Conservation (phyloP, 2,888 invertebrate genomes). For the Cephus sareptanus region DNA sequence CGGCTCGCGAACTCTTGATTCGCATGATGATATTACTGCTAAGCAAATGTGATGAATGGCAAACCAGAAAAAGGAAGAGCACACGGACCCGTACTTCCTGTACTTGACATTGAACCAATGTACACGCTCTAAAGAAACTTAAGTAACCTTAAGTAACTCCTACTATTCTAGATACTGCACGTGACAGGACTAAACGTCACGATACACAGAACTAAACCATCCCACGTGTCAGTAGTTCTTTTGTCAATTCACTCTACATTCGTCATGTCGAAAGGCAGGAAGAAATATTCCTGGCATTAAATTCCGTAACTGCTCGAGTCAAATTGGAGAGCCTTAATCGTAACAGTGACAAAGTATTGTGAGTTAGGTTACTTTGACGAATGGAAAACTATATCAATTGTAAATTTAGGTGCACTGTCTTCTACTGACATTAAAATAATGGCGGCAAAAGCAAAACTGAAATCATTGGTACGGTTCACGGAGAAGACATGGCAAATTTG, state of each 20-base stretch:
- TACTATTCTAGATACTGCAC: constrained; percentile 28
- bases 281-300: background rate
- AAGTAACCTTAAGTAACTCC: constrained; percentile 28
- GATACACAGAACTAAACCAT: constrained; percentile 32
- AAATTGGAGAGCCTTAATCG: background rate
- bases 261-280: background rate
- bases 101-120: constrained; percentile 30
- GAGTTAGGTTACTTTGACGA: background rate
- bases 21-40: background rate
- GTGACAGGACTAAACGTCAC: constrained; percentile 28
- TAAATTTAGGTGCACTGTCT: background rate
- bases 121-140: background rate
- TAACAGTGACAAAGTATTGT: background rate
- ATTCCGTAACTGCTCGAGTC: background rate
- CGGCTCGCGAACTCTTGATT: background rate
- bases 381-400: background rate
- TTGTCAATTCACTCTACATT: background rate
- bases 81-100: constrained; percentile 1
- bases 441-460: background rate
- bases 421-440: background rate
- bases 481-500: background rate
- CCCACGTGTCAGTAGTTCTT: constrained; percentile 38
- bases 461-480: background rate
- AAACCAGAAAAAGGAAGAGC: background rate
- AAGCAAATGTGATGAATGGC: background rate